Conservation (phyloP, 1,140 invertebrate species). For the Drosophila kohkoa region DNA sequence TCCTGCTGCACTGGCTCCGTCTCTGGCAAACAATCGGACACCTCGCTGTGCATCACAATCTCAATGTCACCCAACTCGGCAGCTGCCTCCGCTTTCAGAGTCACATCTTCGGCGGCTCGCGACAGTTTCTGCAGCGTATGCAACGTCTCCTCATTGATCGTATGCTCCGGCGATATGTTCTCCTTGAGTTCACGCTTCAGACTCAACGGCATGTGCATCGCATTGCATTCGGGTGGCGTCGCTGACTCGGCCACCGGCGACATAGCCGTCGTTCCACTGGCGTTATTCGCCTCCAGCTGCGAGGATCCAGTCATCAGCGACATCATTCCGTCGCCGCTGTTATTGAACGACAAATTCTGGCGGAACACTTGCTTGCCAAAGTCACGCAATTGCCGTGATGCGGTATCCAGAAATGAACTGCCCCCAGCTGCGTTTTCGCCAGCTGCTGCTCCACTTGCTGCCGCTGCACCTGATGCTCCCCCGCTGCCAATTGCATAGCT, state of each 20-base stretch:
- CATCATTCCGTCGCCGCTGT: conserved; percentile 46
- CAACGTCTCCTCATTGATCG: conserved; percentile 81
- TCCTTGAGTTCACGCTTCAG: conserved; percentile 82
- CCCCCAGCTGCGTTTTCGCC: conserved; percentile 25
- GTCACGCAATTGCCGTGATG: conserved; percentile 75
- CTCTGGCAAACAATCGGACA: conserved; percentile 57
- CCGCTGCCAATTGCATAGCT: conserved; percentile 23
- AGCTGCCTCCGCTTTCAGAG: conserved; percentile 47
- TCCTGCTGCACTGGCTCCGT: conserved; percentile 22
- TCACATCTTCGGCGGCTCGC: conserved; percentile 41
- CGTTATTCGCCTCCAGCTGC: conserved; percentile 29
- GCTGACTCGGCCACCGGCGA: conserved; percentile 47
- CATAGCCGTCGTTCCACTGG: conserved; percentile 10
- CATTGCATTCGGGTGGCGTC: conserved; percentile 49
- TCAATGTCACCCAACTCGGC: conserved; percentile 68
- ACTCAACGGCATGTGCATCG: conserved; percentile 67
- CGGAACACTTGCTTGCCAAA: conserved; percentile 82
- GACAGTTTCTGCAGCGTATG: conserved; percentile 71
- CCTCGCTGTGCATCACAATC: conserved; percentile 73
- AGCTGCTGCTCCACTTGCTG: conserved; percentile 18
- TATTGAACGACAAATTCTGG: conserved; percentile 78
- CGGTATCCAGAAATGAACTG: conserved; percentile 73
- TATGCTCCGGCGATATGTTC: conserved; percentile 84
- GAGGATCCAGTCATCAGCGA: neutral
- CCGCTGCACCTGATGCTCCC: conserved; percentile 24